Conservation (phyloP, 1,140 invertebrate species). For the Lepidurus apus region DNA sequence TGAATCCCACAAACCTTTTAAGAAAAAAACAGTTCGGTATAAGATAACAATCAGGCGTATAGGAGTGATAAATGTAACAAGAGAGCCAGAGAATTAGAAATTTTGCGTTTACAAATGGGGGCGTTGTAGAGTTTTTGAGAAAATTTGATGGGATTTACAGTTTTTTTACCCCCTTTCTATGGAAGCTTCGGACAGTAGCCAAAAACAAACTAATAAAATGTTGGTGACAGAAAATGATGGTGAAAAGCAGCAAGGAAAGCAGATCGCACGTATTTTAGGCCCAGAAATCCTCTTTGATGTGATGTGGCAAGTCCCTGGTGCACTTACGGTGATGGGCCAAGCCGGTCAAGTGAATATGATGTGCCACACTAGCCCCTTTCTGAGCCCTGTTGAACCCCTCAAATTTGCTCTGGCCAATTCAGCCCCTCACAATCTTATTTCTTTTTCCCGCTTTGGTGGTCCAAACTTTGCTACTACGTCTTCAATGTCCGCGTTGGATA, state of each 20-base stretch:
- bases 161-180: not conserved
- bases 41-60: not conserved
- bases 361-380: not conserved
- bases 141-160: not conserved
- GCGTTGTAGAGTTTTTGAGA: not conserved
- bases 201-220: constrained; percentile 16
- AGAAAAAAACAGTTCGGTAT: not conserved
- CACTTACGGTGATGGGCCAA: constrained; percentile 16
- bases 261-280: not conserved
- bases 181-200: not conserved
- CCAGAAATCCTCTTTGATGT: not conserved
- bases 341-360: constrained; percentile 19
- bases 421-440: not conserved
- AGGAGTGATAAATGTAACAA: not conserved
- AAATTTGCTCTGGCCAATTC: constrained; percentile 4
- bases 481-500: too few relatives aligned
- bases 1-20: too few relatives aligned
- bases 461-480: too few relatives aligned
- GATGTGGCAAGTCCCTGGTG: constrained; percentile 12
- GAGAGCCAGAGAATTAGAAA: not conserved
- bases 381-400: not conserved
- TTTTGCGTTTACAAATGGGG: not conserved
- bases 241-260: not conserved
- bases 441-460: too few relatives aligned
- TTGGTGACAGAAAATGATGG: not conserved